Evolutionary conservation across 1,140 invertebrate species (phyloP).

Genomic region (Lepeophtheirus salmonis): DNA sequence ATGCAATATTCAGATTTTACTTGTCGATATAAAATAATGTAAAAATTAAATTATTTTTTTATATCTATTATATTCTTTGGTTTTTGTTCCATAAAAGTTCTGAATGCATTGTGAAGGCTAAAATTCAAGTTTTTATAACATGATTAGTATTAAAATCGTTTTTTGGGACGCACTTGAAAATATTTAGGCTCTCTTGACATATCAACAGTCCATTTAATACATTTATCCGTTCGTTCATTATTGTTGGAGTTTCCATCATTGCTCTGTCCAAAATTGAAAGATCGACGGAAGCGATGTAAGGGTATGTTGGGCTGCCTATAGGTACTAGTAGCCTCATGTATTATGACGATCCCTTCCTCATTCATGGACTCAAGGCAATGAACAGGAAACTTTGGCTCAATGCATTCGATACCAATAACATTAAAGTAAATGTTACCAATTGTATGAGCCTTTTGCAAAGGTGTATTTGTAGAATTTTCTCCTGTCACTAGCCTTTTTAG

Average conservation of each 20-base stretch:
- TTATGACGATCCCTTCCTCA: not conserved
- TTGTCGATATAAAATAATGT: too few relatives aligned
- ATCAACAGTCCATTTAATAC: slow-evolving; percentile 1
- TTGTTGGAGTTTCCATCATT: not conserved
- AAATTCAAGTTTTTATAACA: too few relatives aligned
- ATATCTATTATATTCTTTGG: too few relatives aligned
- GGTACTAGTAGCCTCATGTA: not conserved
- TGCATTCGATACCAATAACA: slow-evolving; percentile 4
- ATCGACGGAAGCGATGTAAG: not conserved
- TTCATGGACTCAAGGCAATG: not conserved
- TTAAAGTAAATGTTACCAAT: slow-evolving; percentile 13
- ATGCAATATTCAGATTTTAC: too few relatives aligned
- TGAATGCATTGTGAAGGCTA: too few relatives aligned
- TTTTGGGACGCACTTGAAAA: not conserved
- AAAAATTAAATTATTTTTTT: too few relatives aligned
- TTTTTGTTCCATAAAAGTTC: too few relatives aligned
- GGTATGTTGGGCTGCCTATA: too few relatives aligned
- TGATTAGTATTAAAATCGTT: too few relatives aligned
- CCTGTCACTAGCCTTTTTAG: slow-evolving; percentile 46
- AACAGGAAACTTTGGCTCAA: slow-evolving; percentile 1
- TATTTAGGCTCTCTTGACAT: not conserved
- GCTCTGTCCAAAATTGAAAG: not conserved
- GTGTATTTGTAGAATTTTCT: not conserved
- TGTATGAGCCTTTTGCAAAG: not conserved
- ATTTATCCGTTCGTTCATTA: not conserved